Percentiles rank a stretch among this genome's conserved stretches.
phyloP scores from a whole-genome alignment of 2,113 vertebrate genomes.

The Thunnus maccoyii region DNA sequence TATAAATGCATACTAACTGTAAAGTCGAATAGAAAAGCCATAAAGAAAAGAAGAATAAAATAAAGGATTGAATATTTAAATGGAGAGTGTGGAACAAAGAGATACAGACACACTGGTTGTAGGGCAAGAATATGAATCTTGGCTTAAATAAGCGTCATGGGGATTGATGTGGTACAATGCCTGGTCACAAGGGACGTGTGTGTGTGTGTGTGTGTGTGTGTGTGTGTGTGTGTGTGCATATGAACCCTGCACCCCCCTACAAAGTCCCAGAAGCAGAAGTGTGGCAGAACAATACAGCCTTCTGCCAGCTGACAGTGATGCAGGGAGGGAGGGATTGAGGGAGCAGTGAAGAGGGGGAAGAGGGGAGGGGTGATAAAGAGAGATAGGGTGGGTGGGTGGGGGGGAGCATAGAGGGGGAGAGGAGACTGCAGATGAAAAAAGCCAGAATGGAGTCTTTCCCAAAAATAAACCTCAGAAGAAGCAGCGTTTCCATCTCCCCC shows the following conservation, averaged over 20 bases:
- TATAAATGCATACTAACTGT: neutral
- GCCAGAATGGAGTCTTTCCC: slow-evolving; percentile 41
- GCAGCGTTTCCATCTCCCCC: neutral
- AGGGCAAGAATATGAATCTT: slow-evolving; percentile 55
- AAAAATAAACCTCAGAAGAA: slow-evolving; percentile 69
- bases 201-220: slow-evolving; percentile 38
- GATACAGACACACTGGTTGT: slow-evolving; percentile 5
- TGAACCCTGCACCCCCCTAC: slow-evolving; percentile 11
- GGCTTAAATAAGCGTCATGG: slow-evolving; percentile 66
- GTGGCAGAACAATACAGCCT: slow-evolving; percentile 72
- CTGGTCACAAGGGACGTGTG: slow-evolving; percentile 59
- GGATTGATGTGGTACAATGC: slow-evolving; percentile 70
- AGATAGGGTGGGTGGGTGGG: neutral
- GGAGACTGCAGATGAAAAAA: slow-evolving; percentile 10
- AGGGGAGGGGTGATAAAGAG: slow-evolving; percentile 6
- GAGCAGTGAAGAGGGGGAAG: slow-evolving; percentile 1
- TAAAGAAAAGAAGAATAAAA: neutral
- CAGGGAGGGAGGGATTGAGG: slow-evolving; percentile 23
- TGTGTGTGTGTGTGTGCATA: slow-evolving; percentile 36
- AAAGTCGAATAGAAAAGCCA: neutral
- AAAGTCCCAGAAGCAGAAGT: slow-evolving; percentile 63
- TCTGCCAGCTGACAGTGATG: slow-evolving; percentile 69
- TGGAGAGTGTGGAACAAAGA: slow-evolving; percentile 52
- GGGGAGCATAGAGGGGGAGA: neutral
- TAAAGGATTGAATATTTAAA: slow-evolving; percentile 1